phyloP scores from a whole-genome alignment of 1,140 invertebrate species.

The Leptonema lineaticorne region DNA sequence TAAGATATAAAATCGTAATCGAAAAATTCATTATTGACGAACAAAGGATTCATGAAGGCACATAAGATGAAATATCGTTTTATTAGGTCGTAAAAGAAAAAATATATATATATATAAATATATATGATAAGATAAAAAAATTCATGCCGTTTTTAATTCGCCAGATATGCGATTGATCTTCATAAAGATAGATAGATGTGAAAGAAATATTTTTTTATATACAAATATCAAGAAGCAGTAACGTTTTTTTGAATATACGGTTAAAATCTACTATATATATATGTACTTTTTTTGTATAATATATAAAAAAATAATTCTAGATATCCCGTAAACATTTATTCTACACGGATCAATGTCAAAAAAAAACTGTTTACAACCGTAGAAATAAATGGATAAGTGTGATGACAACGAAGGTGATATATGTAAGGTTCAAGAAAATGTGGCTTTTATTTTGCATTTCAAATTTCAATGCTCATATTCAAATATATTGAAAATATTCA shows the following conservation, averaged over 20 bases:
- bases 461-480: slow-evolving; percentile 26
- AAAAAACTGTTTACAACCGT: slow-evolving; percentile 21
- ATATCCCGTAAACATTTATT: slow-evolving; percentile 20
- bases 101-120: neutral
- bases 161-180: too few relatives aligned
- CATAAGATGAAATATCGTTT: neutral
- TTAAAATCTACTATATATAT: neutral
- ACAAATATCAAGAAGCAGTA: too few relatives aligned
- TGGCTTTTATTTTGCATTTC: slow-evolving; percentile 16
- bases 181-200: too few relatives aligned
- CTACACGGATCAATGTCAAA: slow-evolving; percentile 14
- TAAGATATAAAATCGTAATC: neutral
- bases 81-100: too few relatives aligned
- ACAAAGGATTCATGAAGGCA: neutral
- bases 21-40: neutral
- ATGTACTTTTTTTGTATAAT: neutral
- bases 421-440: slow-evolving; percentile 10
- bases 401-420: slow-evolving; percentile 24
- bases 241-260: too few relatives aligned
- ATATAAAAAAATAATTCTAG: neutral
- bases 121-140: neutral
- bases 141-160: too few relatives aligned
- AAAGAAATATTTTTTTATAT: too few relatives aligned
- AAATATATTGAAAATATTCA: slow-evolving; percentile 20
- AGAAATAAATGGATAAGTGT: slow-evolving; percentile 21